Evolutionary conservation across 2,888 invertebrate species (phyloP).

Genomic region (Cantharis rufa): DNA sequence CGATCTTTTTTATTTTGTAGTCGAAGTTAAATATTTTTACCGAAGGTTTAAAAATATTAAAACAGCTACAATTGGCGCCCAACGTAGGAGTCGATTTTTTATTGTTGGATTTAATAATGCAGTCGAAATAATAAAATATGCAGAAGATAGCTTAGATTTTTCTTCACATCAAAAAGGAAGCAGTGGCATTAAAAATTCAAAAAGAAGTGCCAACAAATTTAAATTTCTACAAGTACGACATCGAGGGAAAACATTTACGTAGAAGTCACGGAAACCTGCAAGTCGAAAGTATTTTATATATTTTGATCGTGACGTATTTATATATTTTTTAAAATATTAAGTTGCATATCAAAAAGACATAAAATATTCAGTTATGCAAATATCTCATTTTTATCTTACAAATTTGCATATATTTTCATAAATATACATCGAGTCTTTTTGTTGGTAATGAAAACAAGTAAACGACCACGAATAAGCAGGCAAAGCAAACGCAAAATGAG

Average conservation of each 20-base stretch:
- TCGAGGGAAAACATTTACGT: neutral
- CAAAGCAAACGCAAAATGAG: conserved; percentile 12
- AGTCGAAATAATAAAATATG: neutral
- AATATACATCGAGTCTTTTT: conserved; percentile 21
- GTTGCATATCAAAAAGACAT: conserved; percentile 21
- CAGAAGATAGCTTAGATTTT: neutral
- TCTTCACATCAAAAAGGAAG: neutral
- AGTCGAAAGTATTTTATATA: neutral
- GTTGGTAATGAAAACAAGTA: conserved; percentile 22
- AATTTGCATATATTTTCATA: conserved; percentile 35
- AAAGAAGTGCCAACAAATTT: conserved; percentile 10
- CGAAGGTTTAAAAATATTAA: too few relatives aligned
- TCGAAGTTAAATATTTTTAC: too few relatives aligned
- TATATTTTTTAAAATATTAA: conserved; percentile 16
- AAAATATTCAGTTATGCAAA: conserved; percentile 35
- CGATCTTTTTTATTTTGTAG: too few relatives aligned
- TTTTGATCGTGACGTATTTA: neutral
- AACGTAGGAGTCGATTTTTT: neutral
- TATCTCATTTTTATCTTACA: conserved; percentile 25
- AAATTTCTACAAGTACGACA: neutral
- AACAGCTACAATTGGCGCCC: too few relatives aligned
- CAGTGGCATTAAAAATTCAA: conserved; percentile 11
- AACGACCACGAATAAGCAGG: conserved; percentile 15
- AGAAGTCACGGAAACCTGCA: neutral
- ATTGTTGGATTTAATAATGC: too few relatives aligned